Evolutionary conservation across 2,113 vertebrate species (phyloP), one percentile per base, ranked within the genome.

Genomic region (Pogona vitticeps): DNA sequence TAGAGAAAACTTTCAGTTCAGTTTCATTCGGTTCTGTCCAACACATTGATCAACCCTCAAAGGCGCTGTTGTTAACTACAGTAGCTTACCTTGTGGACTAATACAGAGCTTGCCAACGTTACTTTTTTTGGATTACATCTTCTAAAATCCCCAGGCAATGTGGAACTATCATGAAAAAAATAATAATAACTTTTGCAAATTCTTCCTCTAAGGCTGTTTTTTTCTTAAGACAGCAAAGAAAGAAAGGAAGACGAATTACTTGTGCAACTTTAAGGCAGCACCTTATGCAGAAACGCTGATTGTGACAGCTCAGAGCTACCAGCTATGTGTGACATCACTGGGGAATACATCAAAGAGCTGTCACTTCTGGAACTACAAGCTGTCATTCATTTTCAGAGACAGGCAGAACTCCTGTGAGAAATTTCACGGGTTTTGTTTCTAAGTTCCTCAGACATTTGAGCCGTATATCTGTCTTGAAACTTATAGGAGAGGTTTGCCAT

Each of bases 341-440:
- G 76, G 84, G 76, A 80, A 61, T 86, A 72, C 76, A 71, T 86
- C 76, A 86, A 86, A 86, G 65, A 14, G 38, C 65, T 86, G 84
- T 80, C 84, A 86, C 26, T 86, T 86, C 52, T 36, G 31, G 65
- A 71, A 86, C 65, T 80, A 58, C 52, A 79, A 80, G 65, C 76
- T 86, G 84, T 78, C 84, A 86, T 31, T 86, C 67, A 71, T 71
- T 86, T 72, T 86, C 71, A 21, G 36, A 26, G 36, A 61, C 1
- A 36, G 70, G 84, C 28, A 79, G 52, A 80, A 86, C 52, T 71
- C 67, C 84, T n/a, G 31, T 42, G 76, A 86, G 52, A 79, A 86
- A 86, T 86, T 80, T 79, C 18, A 67, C 38, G 31, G 63, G 26
- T 31, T n/a, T 42, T 68, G 20, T 58, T 71, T 58, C 56, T 36